These are phyloP conservation scores for Choristoneura fumiferana DNA, from an alignment of 1,140 invertebrate species.

Conservation along the genomic window DNA sequence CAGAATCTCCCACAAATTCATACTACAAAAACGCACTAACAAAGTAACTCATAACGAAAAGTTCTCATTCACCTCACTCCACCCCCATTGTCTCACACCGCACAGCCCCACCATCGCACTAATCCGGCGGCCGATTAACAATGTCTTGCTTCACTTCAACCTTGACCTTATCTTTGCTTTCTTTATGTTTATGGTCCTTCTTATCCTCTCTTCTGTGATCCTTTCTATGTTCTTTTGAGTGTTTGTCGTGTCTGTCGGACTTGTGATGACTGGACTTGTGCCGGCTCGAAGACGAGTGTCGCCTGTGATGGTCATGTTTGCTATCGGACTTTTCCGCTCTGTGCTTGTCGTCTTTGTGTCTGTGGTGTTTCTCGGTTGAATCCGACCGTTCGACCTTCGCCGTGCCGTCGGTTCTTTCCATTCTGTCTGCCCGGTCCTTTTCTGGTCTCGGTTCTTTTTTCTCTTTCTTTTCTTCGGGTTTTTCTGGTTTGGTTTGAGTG, in stretches of 20 bases:
- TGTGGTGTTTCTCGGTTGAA: slow-evolving; percentile 31
- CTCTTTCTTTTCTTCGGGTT: slow-evolving; percentile 46
- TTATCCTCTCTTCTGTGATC: slow-evolving; percentile 57
- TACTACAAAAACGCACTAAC: too few relatives aligned
- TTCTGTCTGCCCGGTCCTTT: slow-evolving; percentile 28
- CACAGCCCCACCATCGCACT: slow-evolving; percentile 23
- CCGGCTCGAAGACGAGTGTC: slow-evolving; percentile 56
- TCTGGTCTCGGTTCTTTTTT: slow-evolving; percentile 28
- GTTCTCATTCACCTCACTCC: not conserved
- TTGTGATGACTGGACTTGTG: slow-evolving; percentile 61
- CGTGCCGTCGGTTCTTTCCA: slow-evolving; percentile 37
- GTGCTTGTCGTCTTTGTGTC: slow-evolving; percentile 23
- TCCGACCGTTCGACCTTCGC: slow-evolving; percentile 31
- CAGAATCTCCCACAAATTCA: too few relatives aligned
- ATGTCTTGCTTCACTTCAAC: slow-evolving; percentile 33
- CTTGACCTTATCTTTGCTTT: slow-evolving; percentile 41
- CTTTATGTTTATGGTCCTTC: slow-evolving; percentile 42
- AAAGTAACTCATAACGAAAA: not conserved
- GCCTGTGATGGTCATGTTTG: slow-evolving; percentile 53
- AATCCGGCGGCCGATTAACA: slow-evolving; percentile 62
- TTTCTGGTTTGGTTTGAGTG: slow-evolving; percentile 44
- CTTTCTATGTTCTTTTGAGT: slow-evolving; percentile 15
- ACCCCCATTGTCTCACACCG: too few relatives aligned
- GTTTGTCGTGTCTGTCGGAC: slow-evolving; percentile 44
- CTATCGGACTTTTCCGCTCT: slow-evolving; percentile 19